Conservation (phyloP, 2,888 invertebrate genomes). For the Leptodirus hochenwartii region DNA sequence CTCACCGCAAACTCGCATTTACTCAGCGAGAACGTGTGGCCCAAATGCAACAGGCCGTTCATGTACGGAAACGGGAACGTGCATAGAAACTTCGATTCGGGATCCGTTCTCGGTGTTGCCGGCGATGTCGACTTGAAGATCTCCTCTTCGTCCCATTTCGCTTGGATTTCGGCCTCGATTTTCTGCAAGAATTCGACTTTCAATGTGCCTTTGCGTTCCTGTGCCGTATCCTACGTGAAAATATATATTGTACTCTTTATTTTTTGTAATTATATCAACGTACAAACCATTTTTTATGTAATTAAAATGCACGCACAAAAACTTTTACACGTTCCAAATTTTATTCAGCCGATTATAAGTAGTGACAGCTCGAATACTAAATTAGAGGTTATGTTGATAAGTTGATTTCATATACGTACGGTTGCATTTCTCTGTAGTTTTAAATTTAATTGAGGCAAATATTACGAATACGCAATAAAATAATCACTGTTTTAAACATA, state of each 20-base stretch:
- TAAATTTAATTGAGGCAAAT: too few relatives aligned
- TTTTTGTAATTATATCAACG: neutral
- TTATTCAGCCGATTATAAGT: too few relatives aligned
- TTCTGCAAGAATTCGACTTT: conserved; percentile 85
- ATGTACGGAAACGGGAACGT: conserved; percentile 99
- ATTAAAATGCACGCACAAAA: too few relatives aligned
- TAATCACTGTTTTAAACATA: too few relatives aligned
- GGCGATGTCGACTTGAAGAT: conserved; percentile 73
- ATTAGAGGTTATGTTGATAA: too few relatives aligned
- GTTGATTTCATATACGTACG: too few relatives aligned
- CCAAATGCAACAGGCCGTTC: conserved; percentile 96
- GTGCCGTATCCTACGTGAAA: conserved; percentile 16
- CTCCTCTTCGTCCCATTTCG: conserved; percentile 66
- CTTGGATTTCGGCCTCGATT: conserved; percentile 74
- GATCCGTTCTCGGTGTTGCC: conserved; percentile 30
- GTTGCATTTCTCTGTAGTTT: too few relatives aligned
- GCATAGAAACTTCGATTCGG: conserved; percentile 70
- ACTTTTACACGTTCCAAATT: too few relatives aligned
- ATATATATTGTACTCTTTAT: conserved; percentile 5
- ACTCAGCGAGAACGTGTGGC: conserved; percentile 91
- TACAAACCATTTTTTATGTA: too few relatives aligned
- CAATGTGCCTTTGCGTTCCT: conserved; percentile 81
- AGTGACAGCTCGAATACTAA: too few relatives aligned
- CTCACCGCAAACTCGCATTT: conserved; percentile 96
- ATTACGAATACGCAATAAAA: too few relatives aligned